Evolutionary conservation across 2,113 vertebrate genomes (phyloP).

Genomic region (human): DNA sequence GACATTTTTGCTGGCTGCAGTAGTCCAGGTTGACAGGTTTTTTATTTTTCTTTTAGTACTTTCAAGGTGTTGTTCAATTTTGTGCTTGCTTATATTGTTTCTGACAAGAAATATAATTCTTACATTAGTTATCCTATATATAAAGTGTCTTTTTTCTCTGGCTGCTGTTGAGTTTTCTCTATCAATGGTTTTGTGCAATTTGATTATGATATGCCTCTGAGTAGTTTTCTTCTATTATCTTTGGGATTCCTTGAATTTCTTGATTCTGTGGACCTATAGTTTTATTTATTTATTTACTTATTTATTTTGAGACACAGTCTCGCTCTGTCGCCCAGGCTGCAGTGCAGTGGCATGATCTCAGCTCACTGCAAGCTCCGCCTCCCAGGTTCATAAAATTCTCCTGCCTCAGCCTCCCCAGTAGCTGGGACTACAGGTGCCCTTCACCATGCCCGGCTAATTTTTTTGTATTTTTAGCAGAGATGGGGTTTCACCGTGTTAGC

Average conservation of each 20-base stretch:
- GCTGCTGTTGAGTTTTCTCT: conserved; percentile 47
- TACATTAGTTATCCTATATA: neutral
- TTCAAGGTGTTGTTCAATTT: conserved; percentile 8
- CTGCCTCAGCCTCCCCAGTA: too few species aligned
- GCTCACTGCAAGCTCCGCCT: too few species aligned
- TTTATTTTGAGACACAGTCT: too few species aligned
- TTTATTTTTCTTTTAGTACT: neutral
- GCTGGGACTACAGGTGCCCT: too few species aligned
- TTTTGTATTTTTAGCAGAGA: too few species aligned
- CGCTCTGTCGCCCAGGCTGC: too few species aligned
- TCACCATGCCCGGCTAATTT: too few species aligned
- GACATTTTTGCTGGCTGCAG: neutral
- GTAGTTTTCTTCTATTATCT: neutral
- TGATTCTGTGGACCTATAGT: neutral
- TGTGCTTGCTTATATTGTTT: conserved; percentile 25
- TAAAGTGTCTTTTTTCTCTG: neutral
- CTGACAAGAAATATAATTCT: conserved; percentile 25
- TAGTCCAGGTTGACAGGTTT: neutral
- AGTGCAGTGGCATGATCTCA: too few species aligned
- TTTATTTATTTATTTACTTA: too few species aligned
- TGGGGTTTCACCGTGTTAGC: too few species aligned
- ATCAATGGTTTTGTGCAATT: neutral
- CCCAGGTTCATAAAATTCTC: too few species aligned
- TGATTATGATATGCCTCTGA: neutral
- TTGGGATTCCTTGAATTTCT: neutral